Conservation (phyloP, 2,888 invertebrate genomes). For the Horisme vitalbata region DNA sequence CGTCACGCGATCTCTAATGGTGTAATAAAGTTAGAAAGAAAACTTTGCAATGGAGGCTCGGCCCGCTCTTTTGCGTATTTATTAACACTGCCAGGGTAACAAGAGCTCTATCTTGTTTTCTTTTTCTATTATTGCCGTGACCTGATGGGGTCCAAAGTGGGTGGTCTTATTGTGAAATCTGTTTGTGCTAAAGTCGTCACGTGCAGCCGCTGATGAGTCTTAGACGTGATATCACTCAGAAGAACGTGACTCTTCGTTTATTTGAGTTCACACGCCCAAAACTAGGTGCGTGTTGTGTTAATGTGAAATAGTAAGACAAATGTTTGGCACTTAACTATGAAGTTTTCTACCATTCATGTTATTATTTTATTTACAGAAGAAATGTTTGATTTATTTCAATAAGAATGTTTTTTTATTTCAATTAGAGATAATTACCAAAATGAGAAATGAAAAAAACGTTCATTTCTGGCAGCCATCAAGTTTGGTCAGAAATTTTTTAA, state of each 20-base stretch:
- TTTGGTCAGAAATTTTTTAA: conserved; percentile 61
- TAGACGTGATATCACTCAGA: conserved; percentile 81
- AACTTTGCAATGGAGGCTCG: conserved; percentile 59
- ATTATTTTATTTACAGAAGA: too few relatives aligned
- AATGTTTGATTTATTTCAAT: conserved; percentile 30
- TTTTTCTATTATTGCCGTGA: conserved; percentile 41
- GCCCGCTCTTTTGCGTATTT: conserved; percentile 76
- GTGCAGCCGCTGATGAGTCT: conserved; percentile 79
- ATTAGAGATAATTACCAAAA: conserved; percentile 70
- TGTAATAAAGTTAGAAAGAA: conserved; percentile 79
- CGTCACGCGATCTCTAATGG: conserved; percentile 79
- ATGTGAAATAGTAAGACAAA: too few relatives aligned
- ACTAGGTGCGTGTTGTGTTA: conserved; percentile 36
- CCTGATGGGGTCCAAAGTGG: conserved; percentile 47
- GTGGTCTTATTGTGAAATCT: conserved; percentile 75
- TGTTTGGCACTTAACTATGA: too few relatives aligned
- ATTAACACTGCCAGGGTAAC: conserved; percentile 64
- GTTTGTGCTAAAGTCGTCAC: conserved; percentile 81
- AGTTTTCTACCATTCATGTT: too few relatives aligned
- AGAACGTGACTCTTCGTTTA: conserved; percentile 76
- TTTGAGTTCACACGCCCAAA: conserved; percentile 63
- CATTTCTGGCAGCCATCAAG: conserved; percentile 57
- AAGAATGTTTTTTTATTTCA: conserved; percentile 53
- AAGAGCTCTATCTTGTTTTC: conserved; percentile 48
- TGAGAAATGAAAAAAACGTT: conserved; percentile 77